Base-by-base conservation (phyloP, 2,797 vertebrate species). In the Discoglossus pictus region DNA sequence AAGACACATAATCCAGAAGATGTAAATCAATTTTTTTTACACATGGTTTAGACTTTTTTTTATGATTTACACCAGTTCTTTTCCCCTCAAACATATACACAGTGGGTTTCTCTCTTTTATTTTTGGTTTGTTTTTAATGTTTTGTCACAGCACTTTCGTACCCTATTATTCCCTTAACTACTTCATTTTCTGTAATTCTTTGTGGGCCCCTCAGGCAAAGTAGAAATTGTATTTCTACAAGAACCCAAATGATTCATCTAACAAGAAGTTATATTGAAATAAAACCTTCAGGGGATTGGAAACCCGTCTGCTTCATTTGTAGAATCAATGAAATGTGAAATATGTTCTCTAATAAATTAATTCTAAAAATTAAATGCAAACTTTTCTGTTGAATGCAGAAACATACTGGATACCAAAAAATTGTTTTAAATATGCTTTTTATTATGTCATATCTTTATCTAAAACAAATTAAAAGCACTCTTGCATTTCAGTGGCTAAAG, bases 301-400 rank as follows among this genome's bases (percentile, higher is more conserved):
- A 70, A 56, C 24, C 52, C 18, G 5, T 63, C 60, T 58, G 24
- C 36, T 63, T 70, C 43, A 70, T 70, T 70, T 70, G 43, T 58
- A 51, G 43, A 63, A 58, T 63, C 60, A 58, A 70, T 70, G 68
- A 63, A 51, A 63, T 63, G 68, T 64, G 52, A 70, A 70, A 58
- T 63, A 64, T 64, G 36, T 56, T 63, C 68, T 70, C 52, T 62
- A 51, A 70, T 64, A 63, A 50, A 61, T 61, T 44, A 47, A 58
- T 64, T 70, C n/a, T 50, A 18, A 11, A 23, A 59, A 59, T 63
- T 10, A 17, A 10, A 9, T 42, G 54, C 25, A 50, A 2, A 13
- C 31, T 50, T 69, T 23, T 43, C 53, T 67, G 23, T 48, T 50
- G 35, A 12, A 34, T 15, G 8, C 53, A 47, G 15, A 38, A 47